Evolutionary conservation across 2,113 vertebrate species (phyloP), one percentile per base, ranked within the genome.

Genomic region (Oryzias curvinotus): DNA sequence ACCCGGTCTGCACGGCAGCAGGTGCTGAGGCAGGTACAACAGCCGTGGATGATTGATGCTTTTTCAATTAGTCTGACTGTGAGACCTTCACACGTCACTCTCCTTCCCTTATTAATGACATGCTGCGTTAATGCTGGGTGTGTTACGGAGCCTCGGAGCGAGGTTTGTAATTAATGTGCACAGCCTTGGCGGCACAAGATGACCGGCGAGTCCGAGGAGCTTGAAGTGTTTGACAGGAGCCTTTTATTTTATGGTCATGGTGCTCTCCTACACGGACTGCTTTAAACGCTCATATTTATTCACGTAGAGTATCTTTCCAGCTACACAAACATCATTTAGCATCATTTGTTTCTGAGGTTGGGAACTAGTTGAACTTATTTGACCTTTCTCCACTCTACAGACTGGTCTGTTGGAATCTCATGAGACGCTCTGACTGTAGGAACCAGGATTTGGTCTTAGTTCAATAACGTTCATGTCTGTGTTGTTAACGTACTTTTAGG

Each of bases 1-100:
- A 92, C 92, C 87, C 87, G 87, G 79, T 90, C 91, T 84, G 46
- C 21, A 54, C 65, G 78, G 88, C 91, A 91, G 92, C 92, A 92
- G 92, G 92, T 91, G 77, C 89, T 90, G 85, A 85, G 84, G 85
- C 79, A 81, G 83, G 83, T 72, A 76, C 87, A 92, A 50, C 65
- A 82, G 90, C 83, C 85, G 81, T 84, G 65, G 90, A 92, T 72
- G 92, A 93, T 89, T 85, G 91, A 90, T 90, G 77, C 81, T 73
- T 92, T 92, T 90, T 91, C 89, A 89, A 78, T 83, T 75, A 84
- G 52, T 70, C 54, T 28, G 68, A 78, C 75, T 62, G 75, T 63
- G 76, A 85, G 78, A 70, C 75, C 74, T 79, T 84, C 80, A 81
- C 71, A 73, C 44, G 64, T 77, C 66, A 71, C 62, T 83, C 74